These are phyloP conservation scores for Oxyura jamaicensis DNA, from an alignment of 2,113 vertebrate genomes.

Conservation along the genomic window DNA sequence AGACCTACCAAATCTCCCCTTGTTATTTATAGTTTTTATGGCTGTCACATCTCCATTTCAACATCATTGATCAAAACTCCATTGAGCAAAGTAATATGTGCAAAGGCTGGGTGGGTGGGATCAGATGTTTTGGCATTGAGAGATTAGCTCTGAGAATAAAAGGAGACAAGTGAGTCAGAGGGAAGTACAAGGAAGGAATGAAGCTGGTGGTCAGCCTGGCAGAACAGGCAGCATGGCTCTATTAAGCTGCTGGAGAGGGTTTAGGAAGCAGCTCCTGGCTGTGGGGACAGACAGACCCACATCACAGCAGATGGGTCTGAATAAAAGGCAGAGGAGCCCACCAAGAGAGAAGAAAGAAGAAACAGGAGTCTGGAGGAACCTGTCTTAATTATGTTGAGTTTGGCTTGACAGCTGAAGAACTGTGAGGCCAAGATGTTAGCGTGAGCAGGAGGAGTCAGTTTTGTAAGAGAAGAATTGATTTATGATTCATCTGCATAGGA, in stretches of 20 bases:
- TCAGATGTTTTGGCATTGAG: neutral
- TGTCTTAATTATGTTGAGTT: neutral
- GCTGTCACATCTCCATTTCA: neutral
- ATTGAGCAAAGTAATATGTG: neutral
- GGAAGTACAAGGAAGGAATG: neutral
- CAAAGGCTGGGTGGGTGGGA: rapidly evolving
- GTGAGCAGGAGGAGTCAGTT: neutral
- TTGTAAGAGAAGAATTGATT: neutral
- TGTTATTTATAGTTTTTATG: neutral
- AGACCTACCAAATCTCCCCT: neutral
- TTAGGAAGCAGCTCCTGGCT: neutral
- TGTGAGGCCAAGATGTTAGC: neutral
- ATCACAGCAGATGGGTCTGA: neutral
- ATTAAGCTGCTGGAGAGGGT: neutral
- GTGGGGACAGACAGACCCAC: neutral
- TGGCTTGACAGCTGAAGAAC: neutral
- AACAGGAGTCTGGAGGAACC: neutral
- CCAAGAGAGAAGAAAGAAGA: neutral
- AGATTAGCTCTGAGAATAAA: neutral
- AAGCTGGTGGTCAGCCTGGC: neutral
- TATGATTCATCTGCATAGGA: neutral
- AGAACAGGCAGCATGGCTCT: neutral
- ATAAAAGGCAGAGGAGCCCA: neutral
- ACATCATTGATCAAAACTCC: neutral
- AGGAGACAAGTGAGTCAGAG: neutral